Conservation (phyloP, 2,113 vertebrate genomes). For the Prinia subflava region DNA sequence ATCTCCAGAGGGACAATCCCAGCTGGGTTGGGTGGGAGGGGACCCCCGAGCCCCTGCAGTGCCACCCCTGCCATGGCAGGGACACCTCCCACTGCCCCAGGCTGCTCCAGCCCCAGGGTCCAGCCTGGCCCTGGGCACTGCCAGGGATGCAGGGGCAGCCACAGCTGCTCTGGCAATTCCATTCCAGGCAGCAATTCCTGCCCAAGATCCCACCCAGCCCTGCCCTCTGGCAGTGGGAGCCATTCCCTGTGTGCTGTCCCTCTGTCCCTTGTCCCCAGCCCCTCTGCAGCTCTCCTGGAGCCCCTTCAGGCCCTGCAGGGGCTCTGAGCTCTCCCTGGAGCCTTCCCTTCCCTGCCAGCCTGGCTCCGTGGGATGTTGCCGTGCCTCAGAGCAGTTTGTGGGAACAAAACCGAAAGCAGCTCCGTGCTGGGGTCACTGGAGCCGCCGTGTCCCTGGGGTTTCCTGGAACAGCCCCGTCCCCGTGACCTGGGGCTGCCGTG, state of each 20-base stretch:
- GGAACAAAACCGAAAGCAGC: neutral
- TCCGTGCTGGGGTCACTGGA: neutral
- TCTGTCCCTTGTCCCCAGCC: neutral
- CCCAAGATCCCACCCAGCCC: rapidly evolving
- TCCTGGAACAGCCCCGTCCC: neutral
- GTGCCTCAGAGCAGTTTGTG: neutral
- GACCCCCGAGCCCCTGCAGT: rapidly evolving
- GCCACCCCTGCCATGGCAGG: neutral
- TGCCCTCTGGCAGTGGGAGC: neutral
- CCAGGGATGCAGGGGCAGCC: neutral
- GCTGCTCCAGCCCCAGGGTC: neutral
- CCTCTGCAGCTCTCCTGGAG: neutral
- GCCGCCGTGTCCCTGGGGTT: rapidly evolving
- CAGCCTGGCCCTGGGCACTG: neutral
- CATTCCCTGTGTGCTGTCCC: neutral
- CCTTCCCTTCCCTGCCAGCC: neutral
- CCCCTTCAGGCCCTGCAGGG: neutral
- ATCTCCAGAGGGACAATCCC: neutral
- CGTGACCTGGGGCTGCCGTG: rapidly evolving
- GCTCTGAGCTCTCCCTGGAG: neutral
- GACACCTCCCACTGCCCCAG: neutral
- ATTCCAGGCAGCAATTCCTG: rapidly evolving
- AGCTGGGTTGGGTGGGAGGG: neutral
- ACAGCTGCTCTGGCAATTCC: neutral
- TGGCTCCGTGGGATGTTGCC: rapidly evolving